Base-by-base conservation (phyloP, 2,888 invertebrate species). In the Amblyjoppa fuscipennis region DNA sequence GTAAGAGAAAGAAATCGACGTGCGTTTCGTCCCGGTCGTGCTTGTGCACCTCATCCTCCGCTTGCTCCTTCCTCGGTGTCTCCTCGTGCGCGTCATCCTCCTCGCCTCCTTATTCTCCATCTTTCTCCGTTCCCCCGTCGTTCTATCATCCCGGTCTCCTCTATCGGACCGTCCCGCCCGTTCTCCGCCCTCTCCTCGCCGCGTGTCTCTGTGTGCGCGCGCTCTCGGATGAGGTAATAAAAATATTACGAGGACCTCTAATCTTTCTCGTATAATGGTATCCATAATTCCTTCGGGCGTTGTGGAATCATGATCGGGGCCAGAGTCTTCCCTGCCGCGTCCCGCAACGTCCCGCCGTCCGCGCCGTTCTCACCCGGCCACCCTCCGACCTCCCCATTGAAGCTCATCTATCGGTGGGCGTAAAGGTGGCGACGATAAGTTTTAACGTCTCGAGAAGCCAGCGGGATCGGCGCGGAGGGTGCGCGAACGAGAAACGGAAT, bases 181-280 rank as follows among this genome's bases (percentile, higher is more conserved):
- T 20, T 45, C 69, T 69, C 69, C 51, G 38, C 34, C 41, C 20
- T 66, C 79, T 51, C 61, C 61, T 31, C 71, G 0, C 16, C 4
- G 45, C 4, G 45, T 34, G 34, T 79, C 9, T 41, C 41, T 11
- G 80, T 73, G 73, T 73, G 71, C 75, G 74, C 69, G 31, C 53
- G 64, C 16, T 13, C 45, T 49, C 45, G 73, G 82, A 73, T 76
- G 83, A 74, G 80, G 86, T 87, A 87, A 92, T 92, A 92, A 92
- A 92, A 92, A 92, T 92, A 92, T 92, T 92, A 92, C 91, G 92
- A 92, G 91, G 88, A 89, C 89, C 89, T 91, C 90, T 92, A 92
- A 92, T 92, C 92, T 92, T 92, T 89, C 89, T 89, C 88, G 88
- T 91, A 91, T 92, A 92, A 92, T 91, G 90, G 91, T 90, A 89